Evolutionary conservation across 2,888 invertebrate genomes (phyloP).

Genomic region (Lapara coniferarum): DNA sequence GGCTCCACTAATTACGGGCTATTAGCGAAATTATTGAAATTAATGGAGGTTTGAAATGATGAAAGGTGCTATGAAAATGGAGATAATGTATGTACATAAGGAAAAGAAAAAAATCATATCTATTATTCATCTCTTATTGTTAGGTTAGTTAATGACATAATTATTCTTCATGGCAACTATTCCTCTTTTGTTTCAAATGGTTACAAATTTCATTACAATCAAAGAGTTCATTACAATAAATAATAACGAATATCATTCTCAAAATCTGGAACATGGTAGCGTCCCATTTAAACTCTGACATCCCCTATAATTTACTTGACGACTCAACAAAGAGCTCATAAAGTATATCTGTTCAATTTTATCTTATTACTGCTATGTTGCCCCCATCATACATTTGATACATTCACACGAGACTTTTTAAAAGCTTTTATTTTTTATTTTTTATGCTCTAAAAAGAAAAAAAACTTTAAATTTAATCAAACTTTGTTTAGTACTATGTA

Average conservation of each 20-base stretch:
- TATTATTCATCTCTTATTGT: no score
- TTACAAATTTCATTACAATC: no score
- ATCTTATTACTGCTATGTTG: slow-evolving; percentile 3
- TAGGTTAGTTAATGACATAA: no score
- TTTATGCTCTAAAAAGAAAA: no score
- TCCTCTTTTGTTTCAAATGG: no score
- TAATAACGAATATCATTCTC: not conserved
- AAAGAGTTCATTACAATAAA: no score
- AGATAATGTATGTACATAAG: no score
- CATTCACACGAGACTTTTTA: not conserved
- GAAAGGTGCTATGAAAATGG: no score
- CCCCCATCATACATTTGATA: not conserved
- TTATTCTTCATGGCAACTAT: no score
- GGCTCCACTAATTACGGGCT: not conserved
- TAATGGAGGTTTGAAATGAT: not conserved
- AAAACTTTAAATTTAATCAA: no score
- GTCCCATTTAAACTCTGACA: not conserved
- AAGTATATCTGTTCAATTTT: slow-evolving; percentile 8
- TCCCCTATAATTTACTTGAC: not conserved
- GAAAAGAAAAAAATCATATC: no score
- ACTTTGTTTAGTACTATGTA: no score
- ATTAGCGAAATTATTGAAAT: not conserved
- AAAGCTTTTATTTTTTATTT: not conserved
- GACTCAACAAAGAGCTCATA: not conserved
- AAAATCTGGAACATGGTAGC: not conserved